Evolutionary conservation across 2,888 invertebrate genomes (phyloP).

Genomic region (Corythucha ciliata): DNA sequence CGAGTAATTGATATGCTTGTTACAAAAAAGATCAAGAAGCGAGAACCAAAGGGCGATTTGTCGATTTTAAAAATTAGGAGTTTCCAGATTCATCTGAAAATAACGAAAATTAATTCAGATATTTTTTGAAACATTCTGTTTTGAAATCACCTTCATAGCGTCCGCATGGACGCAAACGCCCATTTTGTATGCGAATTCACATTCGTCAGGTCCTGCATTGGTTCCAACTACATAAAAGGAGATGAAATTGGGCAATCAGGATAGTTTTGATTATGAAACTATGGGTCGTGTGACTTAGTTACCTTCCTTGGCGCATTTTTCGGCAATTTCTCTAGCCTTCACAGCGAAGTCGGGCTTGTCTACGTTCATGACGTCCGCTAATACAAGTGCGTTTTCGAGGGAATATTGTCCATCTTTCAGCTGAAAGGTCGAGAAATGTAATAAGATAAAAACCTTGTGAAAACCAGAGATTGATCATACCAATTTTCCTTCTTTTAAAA

Average conservation of each 20-base stretch:
- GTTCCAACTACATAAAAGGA: constrained; percentile 14
- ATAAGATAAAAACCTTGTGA: no score
- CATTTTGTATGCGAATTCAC: constrained; percentile 27
- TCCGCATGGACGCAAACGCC: constrained; percentile 21
- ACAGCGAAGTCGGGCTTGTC: constrained; percentile 18
- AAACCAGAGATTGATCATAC: no score
- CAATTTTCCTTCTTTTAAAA: no score
- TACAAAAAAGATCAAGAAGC: no score
- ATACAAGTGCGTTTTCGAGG: constrained; percentile 25
- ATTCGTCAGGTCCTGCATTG: constrained; percentile 22
- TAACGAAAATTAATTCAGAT: no score
- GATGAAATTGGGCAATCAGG: not conserved
- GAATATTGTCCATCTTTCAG: constrained; percentile 25
- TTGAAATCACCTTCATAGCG: constrained; percentile 22
- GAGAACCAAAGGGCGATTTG: no score
- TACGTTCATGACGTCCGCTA: constrained; percentile 25
- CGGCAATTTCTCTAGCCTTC: constrained; percentile 24
- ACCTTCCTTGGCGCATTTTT: constrained; percentile 24
- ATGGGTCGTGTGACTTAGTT: not conserved
- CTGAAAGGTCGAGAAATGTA: no score
- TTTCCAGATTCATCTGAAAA: no score
- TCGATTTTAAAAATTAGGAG: no score
- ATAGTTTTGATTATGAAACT: not conserved
- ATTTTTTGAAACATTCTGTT: no score
- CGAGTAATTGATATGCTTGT: no score